A percentile compares a stretch with the other conserved stretches of the same genome.
Conservation (phyloP, 2,888 invertebrate genomes). For the Leptinotarsa peninsularis region DNA sequence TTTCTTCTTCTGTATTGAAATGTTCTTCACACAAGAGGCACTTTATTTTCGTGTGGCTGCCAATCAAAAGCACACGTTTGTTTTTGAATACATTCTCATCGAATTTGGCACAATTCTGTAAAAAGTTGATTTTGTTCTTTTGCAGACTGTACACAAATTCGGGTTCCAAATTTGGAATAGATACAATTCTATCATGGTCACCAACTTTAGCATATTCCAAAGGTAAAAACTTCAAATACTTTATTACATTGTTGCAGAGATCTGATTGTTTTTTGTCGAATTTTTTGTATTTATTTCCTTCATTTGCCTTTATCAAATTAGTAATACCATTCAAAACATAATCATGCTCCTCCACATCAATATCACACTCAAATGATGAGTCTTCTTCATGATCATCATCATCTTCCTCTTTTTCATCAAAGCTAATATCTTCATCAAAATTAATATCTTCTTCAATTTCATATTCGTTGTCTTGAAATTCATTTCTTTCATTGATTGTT, state of each 20-base stretch:
- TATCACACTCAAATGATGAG: background rate
- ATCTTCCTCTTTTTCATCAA: background rate
- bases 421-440: background rate
- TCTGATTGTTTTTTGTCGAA: background rate
- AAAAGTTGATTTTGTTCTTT: background rate
- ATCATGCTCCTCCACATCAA: conserved; percentile 4
- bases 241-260: background rate
- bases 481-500: too few species aligned
- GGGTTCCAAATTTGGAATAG: background rate
- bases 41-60: conserved; percentile 7
- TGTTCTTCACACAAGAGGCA: conserved; percentile 12
- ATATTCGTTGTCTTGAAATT: background rate
- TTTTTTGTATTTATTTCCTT: background rate
- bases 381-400: background rate
- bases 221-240: conserved; percentile 3
- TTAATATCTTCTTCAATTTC: background rate
- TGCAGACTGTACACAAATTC: background rate
- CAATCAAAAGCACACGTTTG: conserved; percentile 14
- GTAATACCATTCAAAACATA: conserved; percentile 12
- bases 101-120: conserved; percentile 17
- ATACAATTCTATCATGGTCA: conserved; percentile 7
- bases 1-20: conserved; percentile 3
- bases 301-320: background rate
- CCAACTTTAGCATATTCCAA: background rate
- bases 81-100: conserved; percentile 19